Evolutionary conservation across 2,113 vertebrate species (phyloP).

Genomic region (Phoxinus phoxinus): DNA sequence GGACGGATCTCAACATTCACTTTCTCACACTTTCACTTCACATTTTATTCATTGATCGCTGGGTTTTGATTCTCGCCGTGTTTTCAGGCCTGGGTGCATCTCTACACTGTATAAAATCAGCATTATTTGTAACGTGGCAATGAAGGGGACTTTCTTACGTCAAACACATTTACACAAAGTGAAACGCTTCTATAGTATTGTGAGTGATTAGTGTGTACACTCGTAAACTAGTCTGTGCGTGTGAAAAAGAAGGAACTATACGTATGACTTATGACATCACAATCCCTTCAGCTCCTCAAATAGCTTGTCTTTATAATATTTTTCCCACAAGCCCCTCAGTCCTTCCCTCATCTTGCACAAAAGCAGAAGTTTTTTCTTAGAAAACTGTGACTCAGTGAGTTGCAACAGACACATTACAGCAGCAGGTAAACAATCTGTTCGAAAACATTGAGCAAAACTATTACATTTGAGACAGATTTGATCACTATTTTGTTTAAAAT

Average conservation of each 20-base stretch:
- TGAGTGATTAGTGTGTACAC: constrained; percentile 26
- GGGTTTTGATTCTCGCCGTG: too few species aligned
- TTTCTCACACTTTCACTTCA: constrained; percentile 81
- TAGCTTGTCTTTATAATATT: constrained; percentile 55
- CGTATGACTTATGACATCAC: constrained; percentile 65
- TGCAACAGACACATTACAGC: background rate
- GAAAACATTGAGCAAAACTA: background rate
- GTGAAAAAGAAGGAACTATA: constrained; percentile 73
- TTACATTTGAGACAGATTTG: background rate
- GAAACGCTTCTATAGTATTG: background rate
- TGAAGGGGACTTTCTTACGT: background rate
- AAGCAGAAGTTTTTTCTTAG: constrained; percentile 68
- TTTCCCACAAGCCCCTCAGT: constrained; percentile 58
- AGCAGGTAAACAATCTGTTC: background rate
- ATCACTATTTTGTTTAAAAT: background rate
- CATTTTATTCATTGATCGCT: constrained; percentile 54
- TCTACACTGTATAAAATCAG: too few species aligned
- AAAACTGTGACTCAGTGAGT: constrained; percentile 3
- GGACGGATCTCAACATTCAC: constrained; percentile 71
- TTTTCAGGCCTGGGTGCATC: background rate
- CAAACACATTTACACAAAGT: background rate
- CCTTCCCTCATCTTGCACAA: constrained; percentile 33
- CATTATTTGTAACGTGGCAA: background rate
- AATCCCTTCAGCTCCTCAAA: constrained; percentile 68
- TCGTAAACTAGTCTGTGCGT: constrained; percentile 64